These are phyloP conservation scores for Leptogaster cylindrica DNA, from an alignment of 2,888 invertebrate genomes.

Conservation along the genomic window DNA sequence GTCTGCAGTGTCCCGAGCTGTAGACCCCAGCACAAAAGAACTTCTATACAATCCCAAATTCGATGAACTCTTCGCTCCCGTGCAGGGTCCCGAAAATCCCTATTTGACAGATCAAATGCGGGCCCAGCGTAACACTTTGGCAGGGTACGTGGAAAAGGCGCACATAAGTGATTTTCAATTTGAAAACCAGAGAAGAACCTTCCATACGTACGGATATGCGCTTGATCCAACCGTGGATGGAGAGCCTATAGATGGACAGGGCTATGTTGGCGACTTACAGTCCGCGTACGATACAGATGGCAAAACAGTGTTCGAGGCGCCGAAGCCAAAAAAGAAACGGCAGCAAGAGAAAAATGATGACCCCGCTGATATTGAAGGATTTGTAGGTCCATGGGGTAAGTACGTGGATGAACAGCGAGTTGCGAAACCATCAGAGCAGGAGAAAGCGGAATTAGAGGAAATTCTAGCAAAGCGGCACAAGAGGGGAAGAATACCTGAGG, in stretches of 20 bases:
- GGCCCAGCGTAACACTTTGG: slow-evolving; percentile 86
- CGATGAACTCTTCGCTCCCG: slow-evolving; percentile 92
- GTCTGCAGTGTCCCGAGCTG: slow-evolving; percentile 71
- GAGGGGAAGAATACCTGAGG: slow-evolving; percentile 83
- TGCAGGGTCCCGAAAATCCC: slow-evolving; percentile 91
- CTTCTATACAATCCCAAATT: slow-evolving; percentile 89
- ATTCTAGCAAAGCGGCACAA: slow-evolving; percentile 90
- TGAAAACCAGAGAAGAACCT: slow-evolving; percentile 94
- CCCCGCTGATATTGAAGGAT: slow-evolving; percentile 91
- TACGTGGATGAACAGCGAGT: slow-evolving; percentile 88
- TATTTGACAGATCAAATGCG: slow-evolving; percentile 88
- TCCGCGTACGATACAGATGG: slow-evolving; percentile 76
- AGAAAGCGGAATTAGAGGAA: slow-evolving; percentile 93
- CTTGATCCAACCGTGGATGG: slow-evolving; percentile 87
- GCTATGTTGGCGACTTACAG: slow-evolving; percentile 68
- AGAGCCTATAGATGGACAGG: slow-evolving; percentile 62
- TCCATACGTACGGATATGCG: slow-evolving; percentile 94
- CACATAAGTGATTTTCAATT: slow-evolving; percentile 97
- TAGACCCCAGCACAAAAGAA: slow-evolving; percentile 83
- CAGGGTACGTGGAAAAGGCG: slow-evolving; percentile 94
- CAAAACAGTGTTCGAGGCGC: slow-evolving; percentile 90
- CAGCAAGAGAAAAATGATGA: slow-evolving; percentile 89
- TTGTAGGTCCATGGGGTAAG: slow-evolving; percentile 97
- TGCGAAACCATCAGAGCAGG: slow-evolving; percentile 90
- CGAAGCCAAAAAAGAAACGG: slow-evolving; percentile 77